These are phyloP conservation scores for Ardeotis arabs DNA, from an alignment of 2,113 vertebrate genomes.

Conservation along the genomic window DNA sequence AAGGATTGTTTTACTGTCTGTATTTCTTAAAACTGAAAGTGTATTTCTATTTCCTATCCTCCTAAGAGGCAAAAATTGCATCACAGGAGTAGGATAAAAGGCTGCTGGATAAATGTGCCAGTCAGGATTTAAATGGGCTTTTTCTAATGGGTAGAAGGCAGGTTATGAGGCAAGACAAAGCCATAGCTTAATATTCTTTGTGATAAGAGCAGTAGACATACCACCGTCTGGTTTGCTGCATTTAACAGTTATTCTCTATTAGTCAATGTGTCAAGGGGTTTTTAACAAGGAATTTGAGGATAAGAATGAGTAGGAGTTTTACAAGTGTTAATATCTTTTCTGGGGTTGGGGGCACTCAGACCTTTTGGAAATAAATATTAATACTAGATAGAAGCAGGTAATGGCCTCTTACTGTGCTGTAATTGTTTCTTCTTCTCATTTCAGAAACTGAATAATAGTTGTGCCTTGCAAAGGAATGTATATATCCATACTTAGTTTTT, in stretches of 20 bases:
- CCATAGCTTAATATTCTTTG: neutral
- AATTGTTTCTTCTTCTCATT: neutral
- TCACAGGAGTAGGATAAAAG: neutral
- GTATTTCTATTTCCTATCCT: neutral
- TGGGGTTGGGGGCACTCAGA: neutral
- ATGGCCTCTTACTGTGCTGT: neutral
- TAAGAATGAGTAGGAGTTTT: neutral
- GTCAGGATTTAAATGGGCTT: slow-evolving; percentile 14
- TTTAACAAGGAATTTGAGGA: neutral
- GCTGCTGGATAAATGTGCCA: neutral
- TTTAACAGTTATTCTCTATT: neutral
- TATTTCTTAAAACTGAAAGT: neutral
- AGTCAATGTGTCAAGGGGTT: neutral
- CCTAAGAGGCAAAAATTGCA: neutral
- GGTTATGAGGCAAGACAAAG: slow-evolving; percentile 32
- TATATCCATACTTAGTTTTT: neutral
- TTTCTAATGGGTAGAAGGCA: neutral
- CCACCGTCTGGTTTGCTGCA: neutral
- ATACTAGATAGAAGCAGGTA: neutral
- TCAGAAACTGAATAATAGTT: neutral
- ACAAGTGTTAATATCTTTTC: neutral
- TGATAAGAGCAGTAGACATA: neutral
- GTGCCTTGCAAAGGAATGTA: neutral
- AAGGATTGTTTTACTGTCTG: neutral
- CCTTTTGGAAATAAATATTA: neutral